Base-by-base conservation (phyloP, 2,888 invertebrate species). In the Elegia similella region DNA sequence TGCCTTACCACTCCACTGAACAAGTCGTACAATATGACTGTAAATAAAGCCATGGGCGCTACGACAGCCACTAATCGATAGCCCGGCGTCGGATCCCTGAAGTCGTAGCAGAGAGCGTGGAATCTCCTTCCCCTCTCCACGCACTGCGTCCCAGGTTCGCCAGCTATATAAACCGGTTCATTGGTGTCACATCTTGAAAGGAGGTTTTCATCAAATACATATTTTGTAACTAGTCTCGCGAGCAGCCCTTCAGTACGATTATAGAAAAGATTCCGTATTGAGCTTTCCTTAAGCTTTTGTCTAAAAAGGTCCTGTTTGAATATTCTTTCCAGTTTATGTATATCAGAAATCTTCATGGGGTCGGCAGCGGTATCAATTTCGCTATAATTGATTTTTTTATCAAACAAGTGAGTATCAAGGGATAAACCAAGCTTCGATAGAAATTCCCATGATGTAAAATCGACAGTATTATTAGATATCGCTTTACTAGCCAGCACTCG, bases 1-100 rank as follows among this genome's bases (percentile, higher is more conserved):
- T 88, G 87, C 62, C 87, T 78, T 42, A 90, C 78, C n/a, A 88
- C 86, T 56, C 88, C 82, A 62, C 84, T 88, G 62, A 90, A 88
- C 55, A 88, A 76, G 69, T 89, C 88, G 56, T 86, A 89, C 17
- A 91, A 75, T 61, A 89, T 87, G 5, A 91, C 75, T 1, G 84
- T 78, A 62, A 90, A 90, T 16, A 91, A 70, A 12, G 80, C 82
- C 12, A 86, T 73, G 0, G 89, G 85, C 1, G 87, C 88, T 32
- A 86, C 16, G n/a, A 90, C 80, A 8, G 89, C 87, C 43, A 84
- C 78, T 13, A 85, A 58, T 62, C 90, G 76, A 57, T 88, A 89
- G 0, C 81, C 86, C n/a, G 85, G 79, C 1, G 81, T 78, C 10
- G 84, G 83, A 60, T 89, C 88, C 47, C 80, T 72, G 59, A 72